Evolutionary conservation across 2,888 invertebrate genomes (phyloP).

Genomic region (Callinectes sapidus): DNA sequence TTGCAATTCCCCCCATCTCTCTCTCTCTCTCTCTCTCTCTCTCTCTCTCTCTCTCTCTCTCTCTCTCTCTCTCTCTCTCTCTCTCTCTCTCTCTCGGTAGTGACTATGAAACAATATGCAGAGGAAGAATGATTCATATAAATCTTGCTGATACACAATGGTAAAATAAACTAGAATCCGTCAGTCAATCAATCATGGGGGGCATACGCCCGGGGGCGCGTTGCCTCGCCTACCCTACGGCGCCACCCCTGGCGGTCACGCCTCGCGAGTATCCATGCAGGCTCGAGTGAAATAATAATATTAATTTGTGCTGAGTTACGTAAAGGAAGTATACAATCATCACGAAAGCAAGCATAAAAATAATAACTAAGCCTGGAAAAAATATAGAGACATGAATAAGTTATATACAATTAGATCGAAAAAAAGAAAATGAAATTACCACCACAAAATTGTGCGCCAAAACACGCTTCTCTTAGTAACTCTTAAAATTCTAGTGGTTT

Average conservation of each 20-base stretch:
- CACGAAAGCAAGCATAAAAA: not conserved
- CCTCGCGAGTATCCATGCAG: too few species aligned
- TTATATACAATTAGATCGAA: not conserved
- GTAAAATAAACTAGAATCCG: not conserved
- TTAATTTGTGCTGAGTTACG: not conserved
- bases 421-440: not conserved
- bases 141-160: not conserved
- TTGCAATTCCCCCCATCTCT: not conserved
- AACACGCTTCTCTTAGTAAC: not conserved
- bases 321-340: not conserved
- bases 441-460: not conserved
- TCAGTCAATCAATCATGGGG: too few species aligned
- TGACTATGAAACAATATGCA: not conserved
- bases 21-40: too few species aligned
- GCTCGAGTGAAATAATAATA: not conserved
- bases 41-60: not conserved
- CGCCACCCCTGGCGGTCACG: too few species aligned
- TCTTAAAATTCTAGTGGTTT: too few species aligned
- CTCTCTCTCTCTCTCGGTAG: not conserved
- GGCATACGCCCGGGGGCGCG: too few species aligned
- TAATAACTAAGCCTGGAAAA: not conserved
- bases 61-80: not conserved
- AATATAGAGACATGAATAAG: not conserved
- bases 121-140: too few species aligned
- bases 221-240: too few species aligned